phyloP scores from a whole-genome alignment of 2,113 vertebrate genomes.

The Vireo altiloquus region DNA sequence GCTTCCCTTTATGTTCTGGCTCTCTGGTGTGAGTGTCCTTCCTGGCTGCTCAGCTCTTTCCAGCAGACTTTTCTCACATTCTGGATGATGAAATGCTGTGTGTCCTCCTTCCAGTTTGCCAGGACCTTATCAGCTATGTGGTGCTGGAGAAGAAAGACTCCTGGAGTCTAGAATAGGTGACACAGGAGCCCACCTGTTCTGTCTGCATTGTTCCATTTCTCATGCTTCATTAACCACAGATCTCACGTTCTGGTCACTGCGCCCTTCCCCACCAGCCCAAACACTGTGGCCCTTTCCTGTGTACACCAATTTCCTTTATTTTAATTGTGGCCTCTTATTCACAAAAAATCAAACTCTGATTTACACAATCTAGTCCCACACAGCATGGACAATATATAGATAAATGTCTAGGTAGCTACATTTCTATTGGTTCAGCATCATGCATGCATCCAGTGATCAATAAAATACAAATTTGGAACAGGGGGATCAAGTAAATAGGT shows the following conservation, averaged over 20 bases:
- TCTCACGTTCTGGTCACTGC: neutral
- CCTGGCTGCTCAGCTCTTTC: neutral
- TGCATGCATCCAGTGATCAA: neutral
- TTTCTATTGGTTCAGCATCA: neutral
- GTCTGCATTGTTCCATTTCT: neutral
- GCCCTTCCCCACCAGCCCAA: neutral
- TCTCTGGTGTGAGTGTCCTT: neutral
- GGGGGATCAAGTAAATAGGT: neutral
- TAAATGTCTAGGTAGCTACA: neutral
- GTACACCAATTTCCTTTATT: neutral
- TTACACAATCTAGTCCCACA: neutral
- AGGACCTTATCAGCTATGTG: accelerated
- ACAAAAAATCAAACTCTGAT: neutral
- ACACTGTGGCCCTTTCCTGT: neutral
- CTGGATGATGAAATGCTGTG: accelerated
- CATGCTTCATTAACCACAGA: neutral
- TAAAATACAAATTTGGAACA: neutral
- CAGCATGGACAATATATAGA: neutral
- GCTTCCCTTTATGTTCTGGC: neutral
- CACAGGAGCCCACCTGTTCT: neutral
- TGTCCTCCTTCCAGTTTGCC: neutral
- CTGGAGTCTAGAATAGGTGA: neutral
- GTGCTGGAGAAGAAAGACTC: neutral
- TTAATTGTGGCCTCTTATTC: neutral
- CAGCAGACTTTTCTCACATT: neutral